Base-by-base conservation (phyloP, 2,888 invertebrate genomes). In the Macropis europaea region DNA sequence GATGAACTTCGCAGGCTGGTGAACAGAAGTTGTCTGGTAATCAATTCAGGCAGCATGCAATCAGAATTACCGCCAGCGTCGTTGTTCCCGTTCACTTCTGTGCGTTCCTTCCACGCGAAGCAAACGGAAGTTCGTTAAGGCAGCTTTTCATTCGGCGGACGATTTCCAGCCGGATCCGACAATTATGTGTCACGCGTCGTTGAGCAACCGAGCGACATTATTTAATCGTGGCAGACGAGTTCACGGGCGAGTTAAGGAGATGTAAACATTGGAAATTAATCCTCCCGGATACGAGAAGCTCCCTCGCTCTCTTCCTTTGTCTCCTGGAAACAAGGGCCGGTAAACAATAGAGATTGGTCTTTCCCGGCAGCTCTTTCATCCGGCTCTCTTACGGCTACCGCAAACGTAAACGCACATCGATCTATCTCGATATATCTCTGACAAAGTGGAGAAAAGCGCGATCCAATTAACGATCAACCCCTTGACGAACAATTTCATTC, bases 211-310 rank as follows among this genome's bases (percentile, higher is more conserved):
- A 36, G 28, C 22, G 38, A 48, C 38, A 26, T 38, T 45, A 42
- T 40, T 61, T 61, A 68, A 61, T 61, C 42, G 59, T n/a, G 66
- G 9, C 22, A 17, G 19, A 64, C 53, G 60, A 53, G 22, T 28
- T 28, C 36, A 30, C 7, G 22, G 28, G 13, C 38, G 32, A 32
- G 52, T 43, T 32, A 60, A 38, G 59, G 32, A 68, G 63, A 66
- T 45, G 52, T 52, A 64, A 66, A 77, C 71, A 75, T 79, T 71
- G 67, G 61, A 63, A 79, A 74, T 67, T 76, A 80, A 77, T 77
- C 73, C 59, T 30, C 60, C 38, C 47, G 28, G 56, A 43, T 24
- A 43, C 13, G 17, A 5, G 32, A 38, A 62, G 36, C 47, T 13
- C 42, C 56, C 71, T 72, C 73, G 36, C 19, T 74, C 53, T 57